Evolutionary conservation across 2,888 invertebrate genomes (phyloP).

Genomic region (Drosophila antonietae): DNA sequence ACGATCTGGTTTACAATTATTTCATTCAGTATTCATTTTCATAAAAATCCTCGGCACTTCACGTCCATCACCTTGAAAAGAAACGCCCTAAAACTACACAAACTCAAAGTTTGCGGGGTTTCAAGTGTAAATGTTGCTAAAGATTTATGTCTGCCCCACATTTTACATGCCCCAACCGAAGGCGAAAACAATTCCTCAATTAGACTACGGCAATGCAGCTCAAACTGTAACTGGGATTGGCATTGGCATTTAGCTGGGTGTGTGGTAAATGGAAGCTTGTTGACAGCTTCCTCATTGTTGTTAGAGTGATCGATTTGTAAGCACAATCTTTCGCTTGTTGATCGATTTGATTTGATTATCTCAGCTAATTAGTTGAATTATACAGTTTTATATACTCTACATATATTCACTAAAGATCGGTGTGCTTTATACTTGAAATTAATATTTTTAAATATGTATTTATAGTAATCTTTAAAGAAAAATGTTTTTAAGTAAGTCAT

Average conservation of each 20-base stretch:
- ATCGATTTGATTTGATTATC: conserved; percentile 13
- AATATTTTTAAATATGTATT: background rate
- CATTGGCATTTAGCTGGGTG: background rate
- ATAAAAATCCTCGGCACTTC: conserved; percentile 24
- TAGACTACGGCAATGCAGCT: conserved; percentile 19
- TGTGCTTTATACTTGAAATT: background rate
- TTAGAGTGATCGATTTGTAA: conserved; percentile 34
- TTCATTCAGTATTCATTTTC: conserved; percentile 3
- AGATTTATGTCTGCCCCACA: conserved; percentile 69
- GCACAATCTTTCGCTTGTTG: conserved; percentile 33
- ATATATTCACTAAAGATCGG: background rate
- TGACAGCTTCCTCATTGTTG: conserved; percentile 52
- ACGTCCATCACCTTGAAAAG: conserved; percentile 56
- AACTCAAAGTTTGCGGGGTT: conserved; percentile 40
- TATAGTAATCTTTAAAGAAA: background rate
- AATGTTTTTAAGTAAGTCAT: background rate
- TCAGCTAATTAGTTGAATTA: background rate
- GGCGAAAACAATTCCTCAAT: conserved; percentile 13
- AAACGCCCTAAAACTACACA: conserved; percentile 40
- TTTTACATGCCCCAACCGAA: conserved; percentile 38
- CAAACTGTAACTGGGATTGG: conserved; percentile 28
- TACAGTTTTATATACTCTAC: conserved; percentile 6
- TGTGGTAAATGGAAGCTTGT: conserved; percentile 16
- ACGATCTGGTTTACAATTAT: conserved; percentile 2
- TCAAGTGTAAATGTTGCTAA: conserved; percentile 28